These are phyloP conservation scores for Pteronotus mesoamericanus DNA, from an alignment of 2,797 vertebrate genomes.

Conservation along the genomic window DNA sequence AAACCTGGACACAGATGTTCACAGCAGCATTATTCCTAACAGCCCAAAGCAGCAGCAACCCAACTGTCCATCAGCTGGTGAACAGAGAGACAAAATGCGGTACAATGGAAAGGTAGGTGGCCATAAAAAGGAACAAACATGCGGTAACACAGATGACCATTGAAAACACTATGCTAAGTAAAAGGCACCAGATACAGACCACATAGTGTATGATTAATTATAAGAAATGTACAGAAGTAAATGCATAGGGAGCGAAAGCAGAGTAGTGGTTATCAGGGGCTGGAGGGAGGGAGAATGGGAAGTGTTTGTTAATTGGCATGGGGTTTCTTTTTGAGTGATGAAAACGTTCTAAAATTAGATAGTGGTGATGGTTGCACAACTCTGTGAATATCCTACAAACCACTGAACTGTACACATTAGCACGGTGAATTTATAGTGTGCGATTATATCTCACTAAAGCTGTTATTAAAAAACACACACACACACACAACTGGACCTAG, in stretches of 20 bases:
- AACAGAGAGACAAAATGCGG: background rate
- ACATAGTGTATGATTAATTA: background rate
- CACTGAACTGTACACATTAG: background rate
- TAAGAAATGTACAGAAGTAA: background rate
- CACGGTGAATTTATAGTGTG: background rate
- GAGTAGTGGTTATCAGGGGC: background rate
- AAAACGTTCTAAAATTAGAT: background rate
- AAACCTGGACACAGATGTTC: background rate
- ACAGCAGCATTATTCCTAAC: background rate
- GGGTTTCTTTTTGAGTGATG: background rate
- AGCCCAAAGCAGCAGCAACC: background rate
- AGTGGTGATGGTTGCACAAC: background rate
- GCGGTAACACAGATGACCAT: background rate
- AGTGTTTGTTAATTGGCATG: background rate
- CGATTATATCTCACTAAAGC: background rate
- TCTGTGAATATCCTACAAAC: background rate
- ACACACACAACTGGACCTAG: background rate
- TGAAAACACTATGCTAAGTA: background rate
- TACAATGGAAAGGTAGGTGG: accelerated
- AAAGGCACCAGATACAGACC: background rate
- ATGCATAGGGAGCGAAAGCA: background rate
- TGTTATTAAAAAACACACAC: background rate
- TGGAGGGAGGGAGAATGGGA: no score
- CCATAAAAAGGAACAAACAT: background rate
- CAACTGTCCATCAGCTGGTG: background rate